Conservation (phyloP, 2,888 invertebrate species). For the Drosophila borealis region DNA sequence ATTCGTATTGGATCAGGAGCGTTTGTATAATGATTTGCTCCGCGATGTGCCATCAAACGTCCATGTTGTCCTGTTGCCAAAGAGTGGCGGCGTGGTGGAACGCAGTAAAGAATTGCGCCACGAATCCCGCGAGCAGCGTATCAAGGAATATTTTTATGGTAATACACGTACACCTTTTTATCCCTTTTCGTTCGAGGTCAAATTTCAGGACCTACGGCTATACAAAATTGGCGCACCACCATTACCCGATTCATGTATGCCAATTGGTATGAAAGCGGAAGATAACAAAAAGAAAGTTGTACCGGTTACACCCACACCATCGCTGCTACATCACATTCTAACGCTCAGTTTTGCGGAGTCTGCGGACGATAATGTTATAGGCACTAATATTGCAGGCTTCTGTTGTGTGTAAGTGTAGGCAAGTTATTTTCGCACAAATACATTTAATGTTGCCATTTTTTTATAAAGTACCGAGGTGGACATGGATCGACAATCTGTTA, state of each 20-base stretch:
- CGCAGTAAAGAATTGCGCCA: constrained; percentile 89
- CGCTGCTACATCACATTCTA: constrained; percentile 94
- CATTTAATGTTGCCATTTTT: not conserved
- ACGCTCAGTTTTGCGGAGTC: constrained; percentile 94
- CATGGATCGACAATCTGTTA: constrained; percentile 93
- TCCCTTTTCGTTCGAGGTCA: constrained; percentile 97
- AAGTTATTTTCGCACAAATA: not conserved
- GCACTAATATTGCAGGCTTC: constrained; percentile 95
- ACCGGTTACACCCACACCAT: constrained; percentile 90
- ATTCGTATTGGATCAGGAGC: constrained; percentile 97
- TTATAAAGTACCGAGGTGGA: constrained; percentile 93
- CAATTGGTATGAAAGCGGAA: constrained; percentile 96
- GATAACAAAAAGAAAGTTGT: constrained; percentile 97
- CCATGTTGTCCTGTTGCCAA: constrained; percentile 95
- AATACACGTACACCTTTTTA: constrained; percentile 90
- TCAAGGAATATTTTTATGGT: constrained; percentile 98
- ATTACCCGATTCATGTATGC: constrained; percentile 97
- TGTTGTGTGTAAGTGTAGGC: constrained; percentile 92
- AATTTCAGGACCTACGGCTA: constrained; percentile 94
- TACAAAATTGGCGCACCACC: constrained; percentile 97
- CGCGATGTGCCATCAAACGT: constrained; percentile 97
- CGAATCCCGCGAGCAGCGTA: constrained; percentile 91
- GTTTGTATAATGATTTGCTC: constrained; percentile 96
- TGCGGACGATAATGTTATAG: constrained; percentile 93
- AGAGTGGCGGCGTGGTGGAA: constrained; percentile 98